Conservation (phyloP, 2,888 invertebrate genomes). For the Mesorhabditis belari region DNA sequence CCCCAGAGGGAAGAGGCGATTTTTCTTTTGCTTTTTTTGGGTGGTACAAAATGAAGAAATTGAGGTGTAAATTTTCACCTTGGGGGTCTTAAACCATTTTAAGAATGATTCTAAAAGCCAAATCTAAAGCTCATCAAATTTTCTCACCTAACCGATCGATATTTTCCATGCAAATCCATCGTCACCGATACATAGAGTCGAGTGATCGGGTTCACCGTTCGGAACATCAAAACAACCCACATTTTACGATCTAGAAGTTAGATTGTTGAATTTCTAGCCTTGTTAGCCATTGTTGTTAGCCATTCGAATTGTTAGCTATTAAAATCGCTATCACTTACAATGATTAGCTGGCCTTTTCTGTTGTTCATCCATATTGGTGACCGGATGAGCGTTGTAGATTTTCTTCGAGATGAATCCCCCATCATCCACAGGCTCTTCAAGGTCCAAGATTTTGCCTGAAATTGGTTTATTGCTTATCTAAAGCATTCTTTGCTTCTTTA, state of each 20-base stretch:
- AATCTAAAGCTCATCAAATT: too few species aligned
- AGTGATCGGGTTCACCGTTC: conserved; percentile 33
- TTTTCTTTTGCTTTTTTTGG: too few species aligned
- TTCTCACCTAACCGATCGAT: conserved; percentile 16
- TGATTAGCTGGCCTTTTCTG: conserved; percentile 24
- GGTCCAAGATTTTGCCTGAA: conserved; percentile 27
- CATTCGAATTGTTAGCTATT: conserved; percentile 34
- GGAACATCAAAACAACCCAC: conserved; percentile 39
- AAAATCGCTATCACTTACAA: conserved; percentile 13
- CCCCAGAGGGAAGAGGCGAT: too few species aligned
- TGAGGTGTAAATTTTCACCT: too few species aligned
- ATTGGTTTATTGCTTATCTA: conserved; percentile 18
- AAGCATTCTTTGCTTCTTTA: too few species aligned
- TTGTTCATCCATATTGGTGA: conserved; percentile 30
- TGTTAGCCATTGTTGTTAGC: too few species aligned
- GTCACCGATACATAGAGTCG: conserved; percentile 32
- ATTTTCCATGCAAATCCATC: conserved; percentile 32
- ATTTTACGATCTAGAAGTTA: conserved; percentile 26
- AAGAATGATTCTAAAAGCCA: too few species aligned
- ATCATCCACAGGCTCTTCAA: conserved; percentile 40
- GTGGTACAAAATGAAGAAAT: too few species aligned
- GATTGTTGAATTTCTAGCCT: too few species aligned
- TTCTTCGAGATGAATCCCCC: conserved; percentile 42
- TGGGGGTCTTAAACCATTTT: too few species aligned
- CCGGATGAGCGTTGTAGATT: conserved; percentile 30